Conservation (phyloP, 2,888 invertebrate genomes). For the Trichogramma evanescens region DNA sequence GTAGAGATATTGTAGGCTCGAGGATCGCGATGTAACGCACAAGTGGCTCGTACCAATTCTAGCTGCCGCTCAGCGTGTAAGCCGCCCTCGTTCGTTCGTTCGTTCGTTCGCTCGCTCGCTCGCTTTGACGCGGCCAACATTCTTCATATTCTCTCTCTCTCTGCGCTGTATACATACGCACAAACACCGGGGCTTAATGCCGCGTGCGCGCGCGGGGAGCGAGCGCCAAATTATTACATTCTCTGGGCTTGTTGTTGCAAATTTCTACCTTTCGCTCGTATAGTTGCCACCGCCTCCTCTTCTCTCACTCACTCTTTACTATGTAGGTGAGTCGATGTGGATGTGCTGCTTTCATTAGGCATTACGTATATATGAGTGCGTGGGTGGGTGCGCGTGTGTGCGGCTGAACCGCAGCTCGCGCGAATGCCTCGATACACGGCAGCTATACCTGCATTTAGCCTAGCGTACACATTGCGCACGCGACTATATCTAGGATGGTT, state of each 20-base stretch:
- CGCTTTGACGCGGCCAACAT: background rate
- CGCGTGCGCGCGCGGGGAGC: background rate
- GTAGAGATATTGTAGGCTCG: too few species aligned
- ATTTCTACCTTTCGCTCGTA: slow-evolving; percentile 26
- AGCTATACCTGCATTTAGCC: too few species aligned
- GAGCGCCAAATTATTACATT: slow-evolving; percentile 43
- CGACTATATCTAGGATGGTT: too few species aligned
- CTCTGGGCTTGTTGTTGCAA: slow-evolving; percentile 40
- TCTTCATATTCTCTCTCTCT: slow-evolving; percentile 13
- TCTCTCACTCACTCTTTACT: background rate
- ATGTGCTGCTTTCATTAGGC: slow-evolving; percentile 43
- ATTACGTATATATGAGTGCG: slow-evolving; percentile 41
- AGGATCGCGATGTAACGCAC: too few species aligned
- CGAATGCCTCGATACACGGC: too few species aligned
- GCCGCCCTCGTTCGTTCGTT: slow-evolving; percentile 9
- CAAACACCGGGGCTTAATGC: too few species aligned
- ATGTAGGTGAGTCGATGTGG: background rate
- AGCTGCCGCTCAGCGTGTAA: too few species aligned
- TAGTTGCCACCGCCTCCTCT: slow-evolving; percentile 7
- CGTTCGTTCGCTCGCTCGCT: background rate
- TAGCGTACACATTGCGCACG: too few species aligned
- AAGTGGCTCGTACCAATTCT: too few species aligned
- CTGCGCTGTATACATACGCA: background rate
- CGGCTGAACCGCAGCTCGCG: too few species aligned
- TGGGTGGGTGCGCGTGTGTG: too few species aligned